Evolutionary conservation across 2,113 vertebrate genomes (phyloP).

Genomic region (Tragelaphus strepsiceros): DNA sequence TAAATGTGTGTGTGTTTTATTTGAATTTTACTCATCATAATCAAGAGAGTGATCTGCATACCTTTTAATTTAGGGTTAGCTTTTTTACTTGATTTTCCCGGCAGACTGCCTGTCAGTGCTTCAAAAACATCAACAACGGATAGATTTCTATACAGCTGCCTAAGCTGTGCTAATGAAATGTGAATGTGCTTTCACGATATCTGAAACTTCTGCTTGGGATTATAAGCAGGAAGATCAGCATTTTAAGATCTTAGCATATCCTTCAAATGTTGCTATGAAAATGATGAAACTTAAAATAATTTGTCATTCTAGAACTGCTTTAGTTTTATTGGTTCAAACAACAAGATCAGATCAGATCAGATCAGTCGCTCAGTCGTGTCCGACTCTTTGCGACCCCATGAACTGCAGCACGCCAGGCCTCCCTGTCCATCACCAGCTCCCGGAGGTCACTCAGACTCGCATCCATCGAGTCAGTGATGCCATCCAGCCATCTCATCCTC

Average conservation of each 20-base stretch:
- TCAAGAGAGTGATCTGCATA: slow-evolving; percentile 59
- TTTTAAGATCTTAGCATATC: slow-evolving; percentile 52
- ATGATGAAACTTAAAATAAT: slow-evolving; percentile 56
- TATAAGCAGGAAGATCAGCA: not conserved
- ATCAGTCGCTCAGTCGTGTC: no score
- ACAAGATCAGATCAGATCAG: no score
- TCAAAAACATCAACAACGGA: slow-evolving; percentile 48
- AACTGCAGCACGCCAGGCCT: no score
- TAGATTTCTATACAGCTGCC: slow-evolving; percentile 65
- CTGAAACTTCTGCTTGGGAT: slow-evolving; percentile 42
- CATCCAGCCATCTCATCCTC: no score
- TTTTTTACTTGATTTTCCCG: slow-evolving; percentile 63
- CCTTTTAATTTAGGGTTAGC: slow-evolving; percentile 61
- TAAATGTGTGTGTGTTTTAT: not conserved
- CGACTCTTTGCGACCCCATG: no score
- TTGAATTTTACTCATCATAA: slow-evolving; percentile 62
- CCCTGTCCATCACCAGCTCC: no score
- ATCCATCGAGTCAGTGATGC: no score
- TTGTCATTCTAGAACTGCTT: slow-evolving; percentile 43
- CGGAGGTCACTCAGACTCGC: no score
- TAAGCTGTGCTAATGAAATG: slow-evolving; percentile 47
- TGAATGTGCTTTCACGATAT: slow-evolving; percentile 13
- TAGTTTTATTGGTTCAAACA: slow-evolving; percentile 38
- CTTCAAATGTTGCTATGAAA: slow-evolving; percentile 56
- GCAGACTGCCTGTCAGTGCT: slow-evolving; percentile 59